A percentile compares a stretch with the other conserved stretches of the same genome.
Evolutionary conservation across 2,797 vertebrate genomes (phyloP).

Genomic region (Crocidura indochinensis): DNA sequence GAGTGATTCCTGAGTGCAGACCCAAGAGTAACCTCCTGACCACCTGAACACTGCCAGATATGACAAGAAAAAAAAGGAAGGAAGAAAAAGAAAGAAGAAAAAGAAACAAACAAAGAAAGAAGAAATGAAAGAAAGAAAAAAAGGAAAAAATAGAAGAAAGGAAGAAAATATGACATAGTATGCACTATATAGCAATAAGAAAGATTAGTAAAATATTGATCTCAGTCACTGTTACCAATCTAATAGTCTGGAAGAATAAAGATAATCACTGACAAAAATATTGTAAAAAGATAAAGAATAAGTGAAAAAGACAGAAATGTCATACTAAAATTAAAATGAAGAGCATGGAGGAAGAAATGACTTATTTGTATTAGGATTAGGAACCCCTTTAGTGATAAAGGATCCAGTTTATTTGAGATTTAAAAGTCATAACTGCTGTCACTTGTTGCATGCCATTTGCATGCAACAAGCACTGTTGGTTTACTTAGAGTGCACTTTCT

Average conservation of each 20-base stretch:
- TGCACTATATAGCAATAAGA: not conserved
- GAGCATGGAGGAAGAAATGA: not conserved
- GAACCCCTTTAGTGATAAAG: not conserved
- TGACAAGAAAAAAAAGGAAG: no score
- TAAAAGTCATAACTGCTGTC: not conserved
- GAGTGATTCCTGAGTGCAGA: no score
- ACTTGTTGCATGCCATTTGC: conserved; percentile 4
- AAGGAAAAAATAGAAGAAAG: not conserved
- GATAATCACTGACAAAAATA: conserved; percentile 13
- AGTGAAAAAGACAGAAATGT: not conserved
- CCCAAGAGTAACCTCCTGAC: no score
- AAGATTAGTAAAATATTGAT: not conserved
- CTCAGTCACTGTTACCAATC: conserved; percentile 6
- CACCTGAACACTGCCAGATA: no score
- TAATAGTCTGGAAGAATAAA: not conserved
- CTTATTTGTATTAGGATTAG: not conserved
- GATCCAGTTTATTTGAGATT: not conserved
- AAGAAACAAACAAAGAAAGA: no score
- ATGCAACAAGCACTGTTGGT: not conserved
- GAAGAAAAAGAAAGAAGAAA: no score
- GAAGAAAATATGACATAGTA: conserved; percentile 1
- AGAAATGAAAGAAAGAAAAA: no score
- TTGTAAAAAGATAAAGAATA: not conserved
- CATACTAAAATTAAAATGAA: conserved; percentile 18
- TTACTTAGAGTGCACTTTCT: conserved; percentile 32